A percentile compares a stretch with the other conserved stretches of the same genome.
phyloP scores from a whole-genome alignment of 2,113 vertebrate species.

The Andinoacara biseriatus region DNA sequence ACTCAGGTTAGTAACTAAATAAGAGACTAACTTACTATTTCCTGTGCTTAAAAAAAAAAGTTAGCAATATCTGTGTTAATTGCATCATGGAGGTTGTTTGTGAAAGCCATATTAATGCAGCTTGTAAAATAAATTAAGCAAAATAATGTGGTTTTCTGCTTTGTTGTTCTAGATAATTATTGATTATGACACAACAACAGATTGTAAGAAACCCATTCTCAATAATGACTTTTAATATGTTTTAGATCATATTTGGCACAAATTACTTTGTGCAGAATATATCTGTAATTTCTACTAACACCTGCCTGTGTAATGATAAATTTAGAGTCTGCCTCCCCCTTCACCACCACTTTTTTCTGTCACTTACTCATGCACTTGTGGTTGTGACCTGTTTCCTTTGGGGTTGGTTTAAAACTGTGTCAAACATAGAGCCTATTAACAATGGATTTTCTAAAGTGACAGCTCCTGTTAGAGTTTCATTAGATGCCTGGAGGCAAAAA shows the following conservation, averaged over 20 bases:
- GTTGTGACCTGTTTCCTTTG: constrained; percentile 56
- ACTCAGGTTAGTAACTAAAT: constrained; percentile 84
- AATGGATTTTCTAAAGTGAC: constrained; percentile 60
- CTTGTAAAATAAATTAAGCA: not conserved
- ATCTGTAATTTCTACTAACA: not conserved
- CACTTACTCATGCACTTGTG: constrained; percentile 36
- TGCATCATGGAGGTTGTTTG: not conserved
- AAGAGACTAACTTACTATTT: not conserved
- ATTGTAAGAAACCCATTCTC: not conserved
- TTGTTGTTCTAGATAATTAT: constrained; percentile 5
- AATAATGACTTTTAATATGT: not conserved
- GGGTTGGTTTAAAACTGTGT: constrained; percentile 58
- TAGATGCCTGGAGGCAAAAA: constrained; percentile 36
- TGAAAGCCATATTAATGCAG: not conserved
- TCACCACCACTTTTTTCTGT: not conserved
- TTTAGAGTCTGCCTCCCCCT: not conserved
- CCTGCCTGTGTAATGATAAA: not conserved
- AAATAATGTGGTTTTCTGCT: not conserved
- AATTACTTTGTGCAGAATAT: not conserved
- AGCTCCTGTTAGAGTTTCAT: constrained; percentile 49
- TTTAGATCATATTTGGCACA: not conserved
- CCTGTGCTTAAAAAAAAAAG: rapidly evolving
- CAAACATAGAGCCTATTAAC: constrained; percentile 67
- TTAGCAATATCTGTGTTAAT: not conserved
- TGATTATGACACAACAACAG: not conserved